Evolutionary conservation across 1,140 invertebrate genomes (phyloP), one percentile per base, ranked within the genome.

Genomic region (Cheumatopsyche charites): DNA sequence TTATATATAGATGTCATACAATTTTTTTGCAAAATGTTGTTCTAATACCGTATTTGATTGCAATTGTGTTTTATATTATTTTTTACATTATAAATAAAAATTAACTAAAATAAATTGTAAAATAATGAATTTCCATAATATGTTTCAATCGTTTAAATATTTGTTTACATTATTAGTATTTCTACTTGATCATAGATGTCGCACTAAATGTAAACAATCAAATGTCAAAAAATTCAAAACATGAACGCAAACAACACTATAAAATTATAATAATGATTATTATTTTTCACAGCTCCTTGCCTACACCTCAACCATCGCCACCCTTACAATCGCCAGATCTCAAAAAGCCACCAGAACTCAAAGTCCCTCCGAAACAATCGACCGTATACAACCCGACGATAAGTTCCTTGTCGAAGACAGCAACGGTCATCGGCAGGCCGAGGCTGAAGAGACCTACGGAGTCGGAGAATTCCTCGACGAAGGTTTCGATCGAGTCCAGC

Each of bases 361-460:
- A 58, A 25, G 11, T 5, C 11, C 21, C 23, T 2, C 26, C 62
- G 21, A 62, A 41, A 15, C 36, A 41, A 63, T 63, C 63, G 11
- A 52, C 55, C n/a, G 36, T 70, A 3, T 70, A 70, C 21, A 75
- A 70, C 52, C 62, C 26, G 15, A 75, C 73, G n/a, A 70, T 75
- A 19, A 72, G 70, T 29, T 72, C 70, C 12, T 72, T 72, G 42
- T 75, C 73, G 0, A 75, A 72, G n/a, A 49, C 67, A n/a, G 49
- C 25, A 1, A 67, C 55, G 21, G 23, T 58, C 26, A 11, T 49
- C 49, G 3, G 19, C 65, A 58, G 66, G 42, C 61, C 62, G 13
- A 29, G 52, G 58, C 12, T 15, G 23, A 69, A n/a, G 70, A 66
- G 67, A 21, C 42, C 21, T 41, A 19, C 43, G 21, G n/a, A 41